Percentiles rank a stretch among this genome's conserved stretches.
Evolutionary conservation across 2,888 invertebrate genomes (phyloP).

Genomic region (Cephus spinipes): DNA sequence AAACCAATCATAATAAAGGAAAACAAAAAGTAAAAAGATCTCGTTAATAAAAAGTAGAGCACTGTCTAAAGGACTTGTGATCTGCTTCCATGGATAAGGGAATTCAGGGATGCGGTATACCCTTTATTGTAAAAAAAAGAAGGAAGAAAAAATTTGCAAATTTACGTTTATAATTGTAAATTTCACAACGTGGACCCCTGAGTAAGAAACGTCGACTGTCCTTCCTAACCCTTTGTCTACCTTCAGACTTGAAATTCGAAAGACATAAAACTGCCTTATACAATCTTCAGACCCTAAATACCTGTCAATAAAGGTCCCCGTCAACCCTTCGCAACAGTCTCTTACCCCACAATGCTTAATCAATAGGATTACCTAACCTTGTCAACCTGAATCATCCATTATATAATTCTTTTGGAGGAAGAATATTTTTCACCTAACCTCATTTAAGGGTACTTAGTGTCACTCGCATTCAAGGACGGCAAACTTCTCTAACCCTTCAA

Average conservation of each 20-base stretch:
- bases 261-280: background rate
- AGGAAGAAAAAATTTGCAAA: background rate
- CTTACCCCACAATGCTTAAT: background rate
- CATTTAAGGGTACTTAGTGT: background rate
- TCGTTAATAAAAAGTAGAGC: too few relatives aligned
- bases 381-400: background rate
- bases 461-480: background rate
- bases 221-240: background rate
- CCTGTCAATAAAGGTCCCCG: background rate
- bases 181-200: background rate
- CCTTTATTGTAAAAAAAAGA: background rate
- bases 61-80: too few relatives aligned
- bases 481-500: background rate
- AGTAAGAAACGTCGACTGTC: background rate
- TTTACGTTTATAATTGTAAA: background rate
- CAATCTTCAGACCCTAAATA: background rate
- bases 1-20: too few relatives aligned
- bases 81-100: background rate
- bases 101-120: background rate
- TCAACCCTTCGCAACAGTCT: background rate
- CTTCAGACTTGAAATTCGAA: background rate
- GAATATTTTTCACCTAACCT: background rate
- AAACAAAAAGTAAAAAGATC: too few relatives aligned
- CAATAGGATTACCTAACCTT: background rate
- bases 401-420: background rate